Percentiles rank a stretch among this genome's conserved stretches.
phyloP scores from a whole-genome alignment of 2,797 vertebrate species.

The Chaunax sp. region DNA sequence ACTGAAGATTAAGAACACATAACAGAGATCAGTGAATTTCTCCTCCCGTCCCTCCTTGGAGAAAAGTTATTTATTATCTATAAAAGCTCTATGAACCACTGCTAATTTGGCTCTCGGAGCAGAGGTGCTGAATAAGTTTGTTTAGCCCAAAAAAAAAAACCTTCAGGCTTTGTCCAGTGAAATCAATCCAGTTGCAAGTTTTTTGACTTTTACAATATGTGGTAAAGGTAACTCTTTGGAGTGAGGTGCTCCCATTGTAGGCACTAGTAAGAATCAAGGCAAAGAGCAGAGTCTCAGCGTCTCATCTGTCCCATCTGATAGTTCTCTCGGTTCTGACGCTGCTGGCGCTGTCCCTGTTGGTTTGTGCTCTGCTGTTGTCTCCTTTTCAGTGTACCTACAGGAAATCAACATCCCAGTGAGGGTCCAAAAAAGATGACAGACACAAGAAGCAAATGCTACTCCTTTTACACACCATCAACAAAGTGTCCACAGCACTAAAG shows the following conservation, averaged over 20 bases:
- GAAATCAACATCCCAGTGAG: conserved; percentile 28
- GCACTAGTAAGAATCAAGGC: conserved; percentile 97
- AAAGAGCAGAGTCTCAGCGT: conserved; percentile 87
- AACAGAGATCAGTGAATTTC: conserved; percentile 60
- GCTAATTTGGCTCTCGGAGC: conserved; percentile 80
- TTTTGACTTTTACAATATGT: conserved; percentile 84
- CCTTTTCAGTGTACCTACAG: conserved; percentile 92
- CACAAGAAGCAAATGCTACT: neutral
- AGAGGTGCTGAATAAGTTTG: conserved; percentile 72
- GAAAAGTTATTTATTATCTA: conserved; percentile 62
- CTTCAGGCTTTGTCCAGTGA: conserved; percentile 63
- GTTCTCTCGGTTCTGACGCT: conserved; percentile 86
- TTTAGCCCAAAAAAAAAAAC: conserved; percentile 41
- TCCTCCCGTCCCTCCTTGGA: conserved; percentile 72
- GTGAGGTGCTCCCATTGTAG: conserved; percentile 94
- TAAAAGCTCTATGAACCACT: conserved; percentile 82
- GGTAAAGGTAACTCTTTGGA: conserved; percentile 96
- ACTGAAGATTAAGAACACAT: conserved; percentile 69
- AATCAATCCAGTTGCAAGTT: conserved; percentile 69
- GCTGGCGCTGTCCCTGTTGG: conserved; percentile 81
- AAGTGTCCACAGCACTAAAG: neutral
- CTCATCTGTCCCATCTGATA: conserved; percentile 94
- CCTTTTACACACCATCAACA: neutral
- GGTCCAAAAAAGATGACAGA: neutral
- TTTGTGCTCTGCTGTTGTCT: conserved; percentile 84